Conservation (phyloP, 2,113 vertebrate genomes). For the Callospermophilus lateralis region DNA sequence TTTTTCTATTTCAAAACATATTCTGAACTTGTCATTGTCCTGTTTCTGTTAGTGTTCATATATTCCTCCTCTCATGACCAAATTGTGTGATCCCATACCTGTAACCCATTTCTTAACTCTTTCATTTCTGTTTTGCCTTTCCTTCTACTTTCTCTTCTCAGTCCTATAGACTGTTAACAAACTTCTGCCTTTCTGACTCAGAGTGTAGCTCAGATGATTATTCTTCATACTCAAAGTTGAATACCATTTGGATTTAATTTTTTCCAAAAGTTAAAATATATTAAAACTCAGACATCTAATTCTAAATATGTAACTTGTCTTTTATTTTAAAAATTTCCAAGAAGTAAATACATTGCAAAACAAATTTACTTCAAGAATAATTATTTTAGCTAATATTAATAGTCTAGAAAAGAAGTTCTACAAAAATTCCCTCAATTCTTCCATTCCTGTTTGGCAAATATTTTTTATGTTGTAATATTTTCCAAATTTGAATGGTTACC, state of each 20-base stretch:
- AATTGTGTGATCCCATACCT: neutral
- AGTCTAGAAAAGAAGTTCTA: slow-evolving; percentile 11
- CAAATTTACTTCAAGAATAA: neutral
- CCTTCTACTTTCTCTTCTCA: neutral
- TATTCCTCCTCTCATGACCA: neutral
- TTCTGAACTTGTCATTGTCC: neutral
- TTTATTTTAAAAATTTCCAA: neutral
- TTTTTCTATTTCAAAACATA: neutral
- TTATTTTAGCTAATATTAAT: neutral
- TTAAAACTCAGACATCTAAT: slow-evolving; percentile 13
- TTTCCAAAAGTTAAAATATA: neutral
- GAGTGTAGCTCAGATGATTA: neutral
- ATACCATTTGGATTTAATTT: neutral
- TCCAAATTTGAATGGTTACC: slow-evolving; percentile 67
- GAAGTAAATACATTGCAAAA: neutral
- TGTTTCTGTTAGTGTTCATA: neutral
- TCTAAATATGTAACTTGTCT: neutral
- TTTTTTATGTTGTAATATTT: slow-evolving; percentile 60
- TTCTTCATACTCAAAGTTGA: neutral
- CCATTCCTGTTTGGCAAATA: neutral
- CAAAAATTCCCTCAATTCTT: neutral
- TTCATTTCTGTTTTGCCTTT: neutral
- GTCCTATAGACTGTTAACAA: neutral
- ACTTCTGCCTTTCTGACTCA: neutral
- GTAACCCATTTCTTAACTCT: neutral